Conservation (phyloP, 2,113 vertebrate species). For the Pomatorhinus ruficollis region DNA sequence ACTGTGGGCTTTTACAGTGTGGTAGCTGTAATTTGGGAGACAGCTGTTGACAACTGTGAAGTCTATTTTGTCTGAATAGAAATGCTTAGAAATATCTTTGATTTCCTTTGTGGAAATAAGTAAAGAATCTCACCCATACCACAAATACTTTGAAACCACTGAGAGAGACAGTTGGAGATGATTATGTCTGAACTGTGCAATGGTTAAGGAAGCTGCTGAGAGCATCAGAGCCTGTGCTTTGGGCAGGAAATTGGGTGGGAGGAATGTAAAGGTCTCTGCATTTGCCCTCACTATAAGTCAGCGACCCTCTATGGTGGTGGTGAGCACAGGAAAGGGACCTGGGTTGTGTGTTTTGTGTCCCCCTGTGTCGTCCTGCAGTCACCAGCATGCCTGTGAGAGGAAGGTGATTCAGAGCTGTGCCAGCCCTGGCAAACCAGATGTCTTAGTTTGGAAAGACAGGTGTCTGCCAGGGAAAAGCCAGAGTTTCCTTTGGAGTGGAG, state of each 20-base stretch:
- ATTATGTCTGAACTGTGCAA: neutral
- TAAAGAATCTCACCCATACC: slow-evolving; percentile 1
- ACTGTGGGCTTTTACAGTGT: neutral
- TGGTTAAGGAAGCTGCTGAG: neutral
- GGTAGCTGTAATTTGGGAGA: slow-evolving; percentile 8
- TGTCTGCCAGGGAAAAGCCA: neutral
- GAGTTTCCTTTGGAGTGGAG: neutral
- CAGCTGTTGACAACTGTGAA: slow-evolving; percentile 39
- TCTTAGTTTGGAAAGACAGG: neutral
- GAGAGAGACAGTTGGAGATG: neutral
- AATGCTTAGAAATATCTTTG: slow-evolving; percentile 21
- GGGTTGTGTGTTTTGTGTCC: rapidly evolving
- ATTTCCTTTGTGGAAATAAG: slow-evolving; percentile 49
- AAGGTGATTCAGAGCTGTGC: neutral
- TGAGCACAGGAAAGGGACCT: neutral
- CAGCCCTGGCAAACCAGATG: neutral
- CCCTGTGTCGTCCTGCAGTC: neutral
- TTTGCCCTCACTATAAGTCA: neutral
- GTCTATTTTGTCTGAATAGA: neutral
- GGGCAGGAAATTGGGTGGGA: neutral
- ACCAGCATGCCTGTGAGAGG: rapidly evolving
- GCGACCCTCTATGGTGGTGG: neutral
- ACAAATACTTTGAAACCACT: slow-evolving; percentile 44
- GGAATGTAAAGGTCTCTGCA: neutral
- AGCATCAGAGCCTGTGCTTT: neutral